These are phyloP conservation scores for Aphaenogaster ashmeadi DNA, from an alignment of 1,140 invertebrate species.

Conservation along the genomic window DNA sequence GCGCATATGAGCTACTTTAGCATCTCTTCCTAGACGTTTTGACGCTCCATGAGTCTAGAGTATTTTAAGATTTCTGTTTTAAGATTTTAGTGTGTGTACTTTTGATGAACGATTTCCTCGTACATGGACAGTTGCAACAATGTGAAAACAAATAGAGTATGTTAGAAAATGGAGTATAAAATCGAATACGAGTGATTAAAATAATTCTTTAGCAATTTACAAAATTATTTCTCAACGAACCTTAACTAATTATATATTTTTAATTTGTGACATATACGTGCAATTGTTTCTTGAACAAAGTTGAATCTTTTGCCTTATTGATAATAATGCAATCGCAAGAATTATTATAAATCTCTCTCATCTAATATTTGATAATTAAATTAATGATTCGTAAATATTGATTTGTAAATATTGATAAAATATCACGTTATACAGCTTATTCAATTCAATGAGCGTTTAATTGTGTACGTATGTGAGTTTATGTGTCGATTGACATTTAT, in stretches of 20 bases:
- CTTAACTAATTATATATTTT: slow-evolving; percentile 14
- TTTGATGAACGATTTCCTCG: slow-evolving; percentile 19
- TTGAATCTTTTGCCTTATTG: neutral
- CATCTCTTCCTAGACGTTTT: neutral
- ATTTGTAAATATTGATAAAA: neutral
- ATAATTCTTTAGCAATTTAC: neutral
- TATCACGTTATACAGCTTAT: neutral
- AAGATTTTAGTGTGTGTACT: neutral
- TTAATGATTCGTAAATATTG: neutral
- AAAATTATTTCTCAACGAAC: neutral
- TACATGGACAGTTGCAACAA: neutral
- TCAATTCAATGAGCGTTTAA: neutral
- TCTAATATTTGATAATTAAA: neutral
- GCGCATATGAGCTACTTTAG: neutral
- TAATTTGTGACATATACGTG: neutral
- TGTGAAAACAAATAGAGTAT: slow-evolving; percentile 12
- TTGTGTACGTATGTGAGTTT: neutral
- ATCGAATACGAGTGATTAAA: neutral
- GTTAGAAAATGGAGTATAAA: neutral
- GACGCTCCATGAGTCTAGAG: too few relatives aligned
- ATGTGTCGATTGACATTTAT: neutral
- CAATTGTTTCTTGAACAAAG: neutral
- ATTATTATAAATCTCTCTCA: neutral
- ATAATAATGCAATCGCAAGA: neutral
- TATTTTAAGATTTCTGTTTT: neutral